Evolutionary conservation across 2,888 invertebrate genomes (phyloP).

Genomic region (Heliconius hortense): DNA sequence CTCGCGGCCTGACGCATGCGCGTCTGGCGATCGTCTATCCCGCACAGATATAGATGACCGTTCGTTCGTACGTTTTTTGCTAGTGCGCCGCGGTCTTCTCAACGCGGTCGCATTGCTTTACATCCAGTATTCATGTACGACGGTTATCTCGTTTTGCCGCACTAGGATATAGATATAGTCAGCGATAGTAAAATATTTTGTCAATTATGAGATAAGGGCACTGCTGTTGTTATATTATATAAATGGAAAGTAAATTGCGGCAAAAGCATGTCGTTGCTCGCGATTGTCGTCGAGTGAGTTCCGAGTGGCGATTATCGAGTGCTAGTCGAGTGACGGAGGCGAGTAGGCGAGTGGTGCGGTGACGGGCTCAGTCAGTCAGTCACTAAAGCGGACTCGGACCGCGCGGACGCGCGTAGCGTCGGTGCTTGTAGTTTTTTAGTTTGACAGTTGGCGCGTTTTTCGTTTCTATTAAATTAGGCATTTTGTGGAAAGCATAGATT

Average conservation of each 20-base stretch:
- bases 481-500: conserved; percentile 79
- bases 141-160: conserved; percentile 77
- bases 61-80: conserved; percentile 67
- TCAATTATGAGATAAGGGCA: conserved; percentile 71
- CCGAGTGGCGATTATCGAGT: conserved; percentile 49
- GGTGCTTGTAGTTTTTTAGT: conserved; percentile 82
- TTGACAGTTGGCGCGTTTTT: conserved; percentile 82
- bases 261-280: conserved; percentile 58
- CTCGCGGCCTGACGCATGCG: conserved; percentile 76
- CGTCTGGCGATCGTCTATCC: conserved; percentile 78
- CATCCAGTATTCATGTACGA: conserved; percentile 64
- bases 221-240: conserved; percentile 66
- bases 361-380: conserved; percentile 73
- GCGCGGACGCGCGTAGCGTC: conserved; percentile 76
- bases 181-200: conserved; percentile 70
- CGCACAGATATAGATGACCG: conserved; percentile 72
- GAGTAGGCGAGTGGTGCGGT: conserved; percentile 54
- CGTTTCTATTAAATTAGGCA: conserved; percentile 70
- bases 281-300: conserved; percentile 46
- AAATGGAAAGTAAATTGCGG: conserved; percentile 73
- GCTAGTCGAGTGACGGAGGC: conserved; percentile 36
- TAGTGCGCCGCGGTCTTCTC: conserved; percentile 66
- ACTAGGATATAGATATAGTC: conserved; percentile 73
- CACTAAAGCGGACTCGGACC: conserved; percentile 78
- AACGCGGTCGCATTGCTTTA: conserved; percentile 69